Conservation (phyloP, 1,140 invertebrate species). For the Cardiocondyla obscurior region DNA sequence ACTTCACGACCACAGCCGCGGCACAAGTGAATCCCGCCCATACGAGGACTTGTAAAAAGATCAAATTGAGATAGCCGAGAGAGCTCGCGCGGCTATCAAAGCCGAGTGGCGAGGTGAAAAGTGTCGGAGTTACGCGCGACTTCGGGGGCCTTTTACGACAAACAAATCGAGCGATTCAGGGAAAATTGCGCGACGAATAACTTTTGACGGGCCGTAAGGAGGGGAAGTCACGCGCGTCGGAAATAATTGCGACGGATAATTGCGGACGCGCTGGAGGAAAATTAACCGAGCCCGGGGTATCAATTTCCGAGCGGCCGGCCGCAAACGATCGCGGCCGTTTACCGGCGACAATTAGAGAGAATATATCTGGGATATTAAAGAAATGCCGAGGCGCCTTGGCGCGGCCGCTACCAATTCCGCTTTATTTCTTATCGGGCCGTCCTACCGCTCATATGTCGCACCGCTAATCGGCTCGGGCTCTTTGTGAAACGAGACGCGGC, state of each 20-base stretch:
- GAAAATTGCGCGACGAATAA: neutral
- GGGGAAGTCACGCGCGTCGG: neutral
- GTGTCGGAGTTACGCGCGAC: slow-evolving; percentile 5
- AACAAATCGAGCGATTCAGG: slow-evolving; percentile 29
- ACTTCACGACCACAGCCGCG: slow-evolving; percentile 62
- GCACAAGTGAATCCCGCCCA: slow-evolving; percentile 60
- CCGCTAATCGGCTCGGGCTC: neutral
- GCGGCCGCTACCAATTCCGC: neutral
- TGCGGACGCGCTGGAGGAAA: neutral
- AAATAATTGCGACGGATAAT: slow-evolving; percentile 35
- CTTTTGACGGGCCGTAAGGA: neutral
- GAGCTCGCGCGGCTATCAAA: slow-evolving; percentile 28
- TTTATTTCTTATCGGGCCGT: neutral
- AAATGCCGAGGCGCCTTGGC: too few species aligned
- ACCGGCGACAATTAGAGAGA: too few species aligned
- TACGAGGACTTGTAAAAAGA: slow-evolving; percentile 58
- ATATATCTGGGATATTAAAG: too few species aligned
- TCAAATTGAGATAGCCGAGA: slow-evolving; percentile 59
- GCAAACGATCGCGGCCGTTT: too few species aligned
- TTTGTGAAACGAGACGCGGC: neutral
- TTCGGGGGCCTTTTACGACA: neutral
- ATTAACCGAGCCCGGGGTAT: neutral
- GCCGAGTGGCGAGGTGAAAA: slow-evolving; percentile 48
- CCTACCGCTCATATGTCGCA: neutral
- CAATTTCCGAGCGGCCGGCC: too few species aligned